Base-by-base conservation (phyloP, 1,140 invertebrate genomes). In the Drosophila seguyi region DNA sequence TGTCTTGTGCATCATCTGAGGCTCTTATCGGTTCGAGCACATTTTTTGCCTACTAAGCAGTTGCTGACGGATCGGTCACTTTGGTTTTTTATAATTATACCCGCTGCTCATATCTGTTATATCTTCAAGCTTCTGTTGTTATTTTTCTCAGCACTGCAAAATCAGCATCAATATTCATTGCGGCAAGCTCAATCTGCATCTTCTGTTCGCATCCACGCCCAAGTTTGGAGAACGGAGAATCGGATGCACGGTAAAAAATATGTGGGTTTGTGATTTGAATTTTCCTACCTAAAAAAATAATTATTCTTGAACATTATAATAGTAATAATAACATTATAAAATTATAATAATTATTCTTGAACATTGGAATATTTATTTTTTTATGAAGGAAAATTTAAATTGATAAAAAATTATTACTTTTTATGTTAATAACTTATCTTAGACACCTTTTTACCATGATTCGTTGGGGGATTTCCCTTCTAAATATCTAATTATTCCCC, bases 101-200 rank as follows among this genome's bases (percentile, higher is more conserved):
- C 4, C 18, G 1, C 36, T 58, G 27, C 10, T 13, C 41, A 29
- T 69, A 69, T 72, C 68, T 68, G 31, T 69, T 58, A 56, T 58
- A 59, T 73, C 53, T 73, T 58, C 10, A 39, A 44, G 56, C 62
- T 45, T 41, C 61, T 25, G 34, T 67, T 48, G 14, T 45, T 22
- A 18, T 34, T 50, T 39, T 65, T 34, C 62, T 60, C 13, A 60
- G 25, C 34, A 58, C 20, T 61, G 66, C 69, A 72, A 67, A 47
- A 59, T 59, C 66, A 73, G 69, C 69, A 73, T 73, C 66, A 73
- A 73, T 73, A 73, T 73, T 48, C 67, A 74, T 60, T 59, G 48
- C 31, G 47, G 47, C 45, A 38, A 72, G 16, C 55, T 52, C 39
- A 74, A 72, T 72, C 45, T 69, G 42, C 71, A 52, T 36, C 41